phyloP scores from a whole-genome alignment of 92 coral and sea anemone species.

The Nematostella vectensis region DNA sequence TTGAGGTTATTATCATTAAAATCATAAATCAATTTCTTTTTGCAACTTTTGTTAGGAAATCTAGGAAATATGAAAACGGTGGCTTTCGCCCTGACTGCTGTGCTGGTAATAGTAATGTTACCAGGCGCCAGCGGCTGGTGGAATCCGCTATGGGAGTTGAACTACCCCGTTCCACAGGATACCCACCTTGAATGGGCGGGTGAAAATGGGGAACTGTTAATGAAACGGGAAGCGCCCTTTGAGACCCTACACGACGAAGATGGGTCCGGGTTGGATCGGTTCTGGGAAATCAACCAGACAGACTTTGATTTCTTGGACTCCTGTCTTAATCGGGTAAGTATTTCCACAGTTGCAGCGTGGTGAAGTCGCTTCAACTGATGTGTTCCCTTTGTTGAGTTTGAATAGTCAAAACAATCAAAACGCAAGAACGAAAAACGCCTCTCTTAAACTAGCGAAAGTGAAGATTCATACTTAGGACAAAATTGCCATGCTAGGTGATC shows the following conservation, averaged over 20 bases:
- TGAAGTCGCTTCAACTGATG: too few relatives aligned
- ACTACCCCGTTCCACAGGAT: too few relatives aligned
- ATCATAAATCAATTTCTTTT: too few relatives aligned
- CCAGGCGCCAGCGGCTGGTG: neutral
- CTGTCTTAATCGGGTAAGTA: conserved; percentile 1
- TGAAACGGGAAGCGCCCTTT: neutral
- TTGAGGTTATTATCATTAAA: too few relatives aligned
- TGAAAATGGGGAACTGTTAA: neutral
- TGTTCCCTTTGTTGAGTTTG: neutral
- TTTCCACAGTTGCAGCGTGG: neutral
- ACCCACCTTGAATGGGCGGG: neutral
- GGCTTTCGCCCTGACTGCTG: neutral
- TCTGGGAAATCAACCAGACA: neutral
- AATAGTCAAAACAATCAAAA: neutral
- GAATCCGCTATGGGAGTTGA: too few relatives aligned
- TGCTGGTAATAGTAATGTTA: neutral
- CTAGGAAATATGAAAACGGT: too few relatives aligned
- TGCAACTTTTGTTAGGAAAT: too few relatives aligned
- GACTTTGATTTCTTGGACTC: neutral
- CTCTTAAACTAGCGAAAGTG: too few relatives aligned
- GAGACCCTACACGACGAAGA: neutral
- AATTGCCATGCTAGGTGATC: too few relatives aligned
- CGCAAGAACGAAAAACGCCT: too few relatives aligned
- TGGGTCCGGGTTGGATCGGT: neutral
- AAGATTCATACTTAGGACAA: neutral